Evolutionary conservation across 1,140 invertebrate genomes (phyloP).

Genomic region (Aphis gossypii): DNA sequence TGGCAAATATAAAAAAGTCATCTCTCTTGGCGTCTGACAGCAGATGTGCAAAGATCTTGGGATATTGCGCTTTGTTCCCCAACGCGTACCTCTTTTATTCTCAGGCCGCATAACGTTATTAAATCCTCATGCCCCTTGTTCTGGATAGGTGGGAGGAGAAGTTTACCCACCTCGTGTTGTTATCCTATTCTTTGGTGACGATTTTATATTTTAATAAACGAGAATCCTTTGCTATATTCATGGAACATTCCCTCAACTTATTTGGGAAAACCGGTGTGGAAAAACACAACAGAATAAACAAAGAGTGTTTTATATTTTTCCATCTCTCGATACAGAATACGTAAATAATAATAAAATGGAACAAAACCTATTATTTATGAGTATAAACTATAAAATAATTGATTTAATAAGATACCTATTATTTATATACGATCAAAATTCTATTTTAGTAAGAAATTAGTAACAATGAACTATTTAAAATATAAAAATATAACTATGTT

Average conservation of each 20-base stretch:
- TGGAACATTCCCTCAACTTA: background rate
- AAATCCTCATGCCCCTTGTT: slow-evolving; percentile 7
- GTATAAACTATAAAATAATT: background rate
- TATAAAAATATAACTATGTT: background rate
- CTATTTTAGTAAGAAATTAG: background rate
- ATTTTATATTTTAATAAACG: slow-evolving; percentile 51
- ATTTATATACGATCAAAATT: background rate
- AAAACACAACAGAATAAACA: background rate
- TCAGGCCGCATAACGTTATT: slow-evolving; percentile 52
- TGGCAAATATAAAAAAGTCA: slow-evolving; percentile 57
- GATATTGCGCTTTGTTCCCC: slow-evolving; percentile 56
- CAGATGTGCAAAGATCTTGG: slow-evolving; percentile 56
- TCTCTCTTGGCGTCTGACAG: slow-evolving; percentile 49
- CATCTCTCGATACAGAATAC: background rate
- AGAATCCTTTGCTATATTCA: slow-evolving; percentile 36
- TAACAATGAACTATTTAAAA: background rate
- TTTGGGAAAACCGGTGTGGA: background rate
- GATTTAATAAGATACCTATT: background rate
- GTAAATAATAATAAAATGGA: background rate
- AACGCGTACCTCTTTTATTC: slow-evolving; percentile 52
- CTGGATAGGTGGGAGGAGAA: background rate
- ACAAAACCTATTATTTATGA: background rate
- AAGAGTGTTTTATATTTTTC: background rate
- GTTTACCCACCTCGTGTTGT: slow-evolving; percentile 1
- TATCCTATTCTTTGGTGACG: slow-evolving; percentile 38